A percentile compares a stretch with the other conserved stretches of the same genome.
These are phyloP conservation scores for Lordiphosa clarofinis DNA, from an alignment of 1,140 invertebrate species.

Conservation along the genomic window DNA sequence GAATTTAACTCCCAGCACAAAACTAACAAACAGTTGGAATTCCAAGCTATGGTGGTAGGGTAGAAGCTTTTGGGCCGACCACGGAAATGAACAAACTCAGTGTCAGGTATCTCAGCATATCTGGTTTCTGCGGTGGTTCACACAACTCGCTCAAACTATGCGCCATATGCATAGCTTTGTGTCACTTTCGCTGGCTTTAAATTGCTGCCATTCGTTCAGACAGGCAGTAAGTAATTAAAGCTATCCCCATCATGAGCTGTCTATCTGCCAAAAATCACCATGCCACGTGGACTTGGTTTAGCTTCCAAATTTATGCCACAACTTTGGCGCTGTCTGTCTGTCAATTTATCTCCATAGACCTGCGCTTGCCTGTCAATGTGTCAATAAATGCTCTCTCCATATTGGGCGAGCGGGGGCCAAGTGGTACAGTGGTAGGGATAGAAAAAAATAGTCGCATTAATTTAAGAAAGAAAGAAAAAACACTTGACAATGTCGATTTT, in stretches of 20 bases:
- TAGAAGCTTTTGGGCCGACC: constrained; percentile 17
- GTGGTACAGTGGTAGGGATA: constrained; percentile 3
- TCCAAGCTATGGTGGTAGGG: constrained; percentile 11
- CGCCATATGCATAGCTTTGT: constrained; percentile 42
- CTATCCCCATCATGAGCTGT: constrained; percentile 41
- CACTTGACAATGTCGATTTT: too few species aligned
- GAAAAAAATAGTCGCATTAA: neutral
- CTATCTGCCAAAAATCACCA: constrained; percentile 54
- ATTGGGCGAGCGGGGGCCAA: constrained; percentile 23
- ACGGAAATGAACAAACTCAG: constrained; percentile 73
- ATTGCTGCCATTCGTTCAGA: constrained; percentile 18
- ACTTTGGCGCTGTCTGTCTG: constrained; percentile 31
- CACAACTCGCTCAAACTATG: constrained; percentile 36
- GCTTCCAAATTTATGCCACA: constrained; percentile 48
- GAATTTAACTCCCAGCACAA: constrained; percentile 27
- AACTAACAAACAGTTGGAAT: constrained; percentile 39
- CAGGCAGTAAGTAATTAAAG: constrained; percentile 37
- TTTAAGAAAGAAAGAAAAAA: too few species aligned
- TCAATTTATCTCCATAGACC: constrained; percentile 71
- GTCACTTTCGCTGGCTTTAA: constrained; percentile 48
- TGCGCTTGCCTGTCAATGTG: constrained; percentile 68
- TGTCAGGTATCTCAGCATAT: constrained; percentile 54
- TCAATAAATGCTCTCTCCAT: constrained; percentile 65
- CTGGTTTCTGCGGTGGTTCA: constrained; percentile 42
- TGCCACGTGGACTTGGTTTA: constrained; percentile 40